Evolutionary conservation across 2,113 vertebrate genomes (phyloP), one percentile per base, ranked within the genome.

Genomic region (Acrocephalus kingi): DNA sequence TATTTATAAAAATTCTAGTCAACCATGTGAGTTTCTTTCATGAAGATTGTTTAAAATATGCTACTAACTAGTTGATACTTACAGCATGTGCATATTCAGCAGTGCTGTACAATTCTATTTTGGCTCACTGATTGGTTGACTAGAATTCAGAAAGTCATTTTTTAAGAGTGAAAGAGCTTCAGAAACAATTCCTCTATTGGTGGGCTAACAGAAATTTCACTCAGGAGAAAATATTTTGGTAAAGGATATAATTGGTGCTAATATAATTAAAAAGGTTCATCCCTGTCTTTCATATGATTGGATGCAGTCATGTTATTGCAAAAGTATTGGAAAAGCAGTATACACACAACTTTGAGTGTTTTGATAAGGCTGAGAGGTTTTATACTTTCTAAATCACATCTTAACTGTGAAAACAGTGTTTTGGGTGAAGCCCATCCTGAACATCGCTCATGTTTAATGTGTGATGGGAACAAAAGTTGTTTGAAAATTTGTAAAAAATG

Each of bases 1-100:
- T 79, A 89, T 91, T 95, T 93, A 88, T 80, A 54, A 95, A 86
- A 94, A 88, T 93, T 92, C 68, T 55, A 75, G 68, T 83, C 72
- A 77, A 84, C 83, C 92, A 21, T 7, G 3, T 33, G 23, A 51
- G n/a, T 80, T 87, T 90, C 41, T 83, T 95, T 87, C 67, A 93
- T 21, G 58, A 3, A 69, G 9, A 37, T 49, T 79, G 10, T 88
- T 90, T 84, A 69, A 93, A 96, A 90, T 81, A 46, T 43, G 22
- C n/a, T 74, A 63, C 39, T 75, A 90, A 81, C 52, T 45, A 84
- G 74, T 92, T 67, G 37, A 89, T 90, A 89, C 66, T 75, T 87
- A 21, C 14, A 6, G 33, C 48, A 89, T 86, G 63, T 93, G 79
- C 85, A 81, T 80, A 91, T 90, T 95, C 92, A 95, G 87, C 85